A percentile compares a stretch with the other conserved stretches of the same genome.
Conservation (phyloP, 1,140 invertebrate species). For the Magallana angulata region DNA sequence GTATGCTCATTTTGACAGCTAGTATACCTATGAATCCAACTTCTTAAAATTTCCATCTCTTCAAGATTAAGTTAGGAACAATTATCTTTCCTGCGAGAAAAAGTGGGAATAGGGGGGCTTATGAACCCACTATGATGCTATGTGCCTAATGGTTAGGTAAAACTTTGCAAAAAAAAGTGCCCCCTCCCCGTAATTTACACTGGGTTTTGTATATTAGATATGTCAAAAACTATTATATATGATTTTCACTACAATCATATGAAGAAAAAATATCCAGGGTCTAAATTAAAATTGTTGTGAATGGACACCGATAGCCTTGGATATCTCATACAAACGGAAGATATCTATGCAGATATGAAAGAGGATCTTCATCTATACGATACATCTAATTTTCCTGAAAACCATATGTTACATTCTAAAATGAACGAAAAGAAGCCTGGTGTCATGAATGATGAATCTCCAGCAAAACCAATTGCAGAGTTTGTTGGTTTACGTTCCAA, state of each 20-base stretch:
- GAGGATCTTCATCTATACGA: constrained; percentile 41
- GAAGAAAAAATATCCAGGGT: constrained; percentile 23
- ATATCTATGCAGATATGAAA: constrained; percentile 45
- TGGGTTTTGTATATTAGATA: constrained; percentile 41
- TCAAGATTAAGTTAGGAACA: too few relatives aligned
- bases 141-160: too few relatives aligned
- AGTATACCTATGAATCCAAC: too few relatives aligned
- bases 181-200: constrained; percentile 16
- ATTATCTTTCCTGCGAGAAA: too few relatives aligned
- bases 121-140: too few relatives aligned
- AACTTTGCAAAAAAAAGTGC: too few relatives aligned
- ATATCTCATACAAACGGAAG: constrained; percentile 9
- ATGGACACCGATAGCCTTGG: constrained; percentile 44
- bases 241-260: constrained; percentile 45
- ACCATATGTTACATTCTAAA: neutral
- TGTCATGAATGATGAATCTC: constrained; percentile 40
- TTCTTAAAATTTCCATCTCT: too few relatives aligned
- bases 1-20: too few relatives aligned
- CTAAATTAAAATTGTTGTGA: constrained; percentile 7
- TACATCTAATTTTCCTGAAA: constrained; percentile 42
- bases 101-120: too few relatives aligned
- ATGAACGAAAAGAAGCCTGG: neutral
- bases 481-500: constrained; percentile 31
- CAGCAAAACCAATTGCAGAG: constrained; percentile 36
- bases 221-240: constrained; percentile 48